Percentiles rank a stretch among this genome's conserved stretches.
These are phyloP conservation scores for Mactromeris polynyma DNA, from an alignment of 2,888 invertebrate genomes.

Conservation along the genomic window DNA sequence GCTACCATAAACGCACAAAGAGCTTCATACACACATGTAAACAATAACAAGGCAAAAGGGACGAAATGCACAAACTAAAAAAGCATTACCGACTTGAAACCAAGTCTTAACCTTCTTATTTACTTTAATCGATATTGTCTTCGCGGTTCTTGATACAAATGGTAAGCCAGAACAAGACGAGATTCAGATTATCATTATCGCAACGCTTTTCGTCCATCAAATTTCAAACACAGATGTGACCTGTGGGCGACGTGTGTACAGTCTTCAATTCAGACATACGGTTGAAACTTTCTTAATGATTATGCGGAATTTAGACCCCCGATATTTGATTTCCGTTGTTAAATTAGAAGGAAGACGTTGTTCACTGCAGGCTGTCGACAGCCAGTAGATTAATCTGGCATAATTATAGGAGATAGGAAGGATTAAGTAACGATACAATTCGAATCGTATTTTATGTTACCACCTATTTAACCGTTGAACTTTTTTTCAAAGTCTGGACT, in stretches of 20 bases:
- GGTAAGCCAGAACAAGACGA: background rate
- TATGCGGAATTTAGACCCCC: conserved; percentile 7
- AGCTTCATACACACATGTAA: no score
- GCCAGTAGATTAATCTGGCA: conserved; percentile 19
- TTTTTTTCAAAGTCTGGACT: conserved; percentile 4
- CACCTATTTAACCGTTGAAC: conserved; percentile 27
- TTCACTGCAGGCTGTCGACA: conserved; percentile 16
- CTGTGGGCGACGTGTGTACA: conserved; percentile 17
- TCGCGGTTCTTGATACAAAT: no score
- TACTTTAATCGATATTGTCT: background rate
- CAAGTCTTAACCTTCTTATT: no score
- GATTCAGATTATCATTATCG: background rate
- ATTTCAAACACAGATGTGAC: background rate
- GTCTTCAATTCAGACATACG: background rate
- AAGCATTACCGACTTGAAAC: no score
- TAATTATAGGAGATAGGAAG: conserved; percentile 26
- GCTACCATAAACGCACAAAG: no score
- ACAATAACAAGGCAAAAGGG: no score
- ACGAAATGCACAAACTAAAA: no score
- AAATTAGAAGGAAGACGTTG: conserved; percentile 20
- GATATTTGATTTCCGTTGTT: conserved; percentile 16
- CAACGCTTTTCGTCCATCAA: background rate
- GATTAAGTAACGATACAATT: conserved; percentile 23
- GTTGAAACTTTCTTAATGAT: background rate
- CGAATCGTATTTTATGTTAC: conserved; percentile 26